Conservation (phyloP, 2,888 invertebrate species). For the Aspidiotus destructor region DNA sequence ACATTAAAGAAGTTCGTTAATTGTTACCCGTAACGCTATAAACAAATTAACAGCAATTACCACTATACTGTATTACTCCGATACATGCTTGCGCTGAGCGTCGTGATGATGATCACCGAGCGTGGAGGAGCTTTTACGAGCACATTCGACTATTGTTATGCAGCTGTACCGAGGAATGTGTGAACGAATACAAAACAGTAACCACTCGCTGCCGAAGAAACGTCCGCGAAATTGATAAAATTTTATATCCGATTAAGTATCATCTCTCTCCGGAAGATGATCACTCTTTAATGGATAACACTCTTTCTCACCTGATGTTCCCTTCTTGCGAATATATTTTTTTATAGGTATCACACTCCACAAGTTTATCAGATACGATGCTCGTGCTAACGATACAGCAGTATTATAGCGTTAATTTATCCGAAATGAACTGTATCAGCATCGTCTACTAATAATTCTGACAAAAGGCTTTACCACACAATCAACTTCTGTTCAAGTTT, state of each 20-base stretch:
- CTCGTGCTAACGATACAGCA: too few relatives aligned
- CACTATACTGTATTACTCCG: constrained; percentile 7
- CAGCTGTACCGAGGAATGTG: background rate
- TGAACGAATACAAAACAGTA: background rate
- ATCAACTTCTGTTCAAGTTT: too few relatives aligned
- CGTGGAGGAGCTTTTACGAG: background rate
- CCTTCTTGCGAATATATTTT: too few relatives aligned
- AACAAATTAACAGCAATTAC: constrained; percentile 29
- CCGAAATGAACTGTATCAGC: too few relatives aligned
- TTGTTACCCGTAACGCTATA: constrained; percentile 25
- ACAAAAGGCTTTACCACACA: too few relatives aligned
- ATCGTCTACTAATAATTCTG: too few relatives aligned
- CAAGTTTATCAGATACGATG: too few relatives aligned
- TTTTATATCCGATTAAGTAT: constrained; percentile 19
- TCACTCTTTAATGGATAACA: constrained; percentile 13
- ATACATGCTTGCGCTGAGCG: too few relatives aligned
- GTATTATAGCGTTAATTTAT: too few relatives aligned
- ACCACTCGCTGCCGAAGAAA: background rate
- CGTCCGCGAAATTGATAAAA: constrained; percentile 5
- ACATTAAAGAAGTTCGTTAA: constrained; percentile 27
- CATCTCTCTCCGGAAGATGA: constrained; percentile 1
- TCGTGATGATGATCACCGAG: constrained; percentile 3
- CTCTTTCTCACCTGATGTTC: background rate
- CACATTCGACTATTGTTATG: background rate
- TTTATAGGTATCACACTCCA: too few relatives aligned